Percentiles rank a stretch among this genome's conserved stretches.
Conservation (phyloP, 2,888 invertebrate species). For the Nomada goodeniana region DNA sequence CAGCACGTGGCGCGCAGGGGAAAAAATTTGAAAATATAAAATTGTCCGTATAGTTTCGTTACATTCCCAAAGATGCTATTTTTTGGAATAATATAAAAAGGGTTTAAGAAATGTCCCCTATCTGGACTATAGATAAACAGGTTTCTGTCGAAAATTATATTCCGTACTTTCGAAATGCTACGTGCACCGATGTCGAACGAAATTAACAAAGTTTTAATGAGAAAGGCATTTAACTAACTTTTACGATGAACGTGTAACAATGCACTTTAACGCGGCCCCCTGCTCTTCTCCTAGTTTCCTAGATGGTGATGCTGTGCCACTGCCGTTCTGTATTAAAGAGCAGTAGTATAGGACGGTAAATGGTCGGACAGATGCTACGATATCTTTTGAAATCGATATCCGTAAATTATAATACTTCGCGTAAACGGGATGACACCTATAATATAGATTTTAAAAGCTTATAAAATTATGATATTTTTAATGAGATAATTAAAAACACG, state of each 20-base stretch:
- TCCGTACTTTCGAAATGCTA: constrained; percentile 30
- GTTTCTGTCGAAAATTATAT: constrained; percentile 17
- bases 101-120: not conserved
- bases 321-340: constrained; percentile 34
- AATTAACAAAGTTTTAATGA: constrained; percentile 79
- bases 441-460: not conserved
- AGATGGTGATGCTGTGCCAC: constrained; percentile 54
- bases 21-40: constrained; percentile 31
- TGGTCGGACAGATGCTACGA: constrained; percentile 25
- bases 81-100: not conserved
- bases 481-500: not conserved
- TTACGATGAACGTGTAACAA: constrained; percentile 67
- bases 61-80: not conserved
- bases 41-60: not conserved
- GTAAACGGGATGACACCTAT: not conserved
- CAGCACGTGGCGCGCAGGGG: constrained; percentile 66
- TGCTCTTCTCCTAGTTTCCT: constrained; percentile 59
- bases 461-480: too few species aligned
- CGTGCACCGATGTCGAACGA: constrained; percentile 63
- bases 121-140: not conserved
- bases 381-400: constrained; percentile 7
- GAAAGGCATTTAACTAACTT: constrained; percentile 79
- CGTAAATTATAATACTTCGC: not conserved
- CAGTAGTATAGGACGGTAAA: constrained; percentile 41
- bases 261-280: constrained; percentile 58